A percentile compares a stretch with the other conserved stretches of the same genome.
Evolutionary conservation across 2,888 invertebrate species (phyloP).

Genomic region (Ophioninae sp.): DNA sequence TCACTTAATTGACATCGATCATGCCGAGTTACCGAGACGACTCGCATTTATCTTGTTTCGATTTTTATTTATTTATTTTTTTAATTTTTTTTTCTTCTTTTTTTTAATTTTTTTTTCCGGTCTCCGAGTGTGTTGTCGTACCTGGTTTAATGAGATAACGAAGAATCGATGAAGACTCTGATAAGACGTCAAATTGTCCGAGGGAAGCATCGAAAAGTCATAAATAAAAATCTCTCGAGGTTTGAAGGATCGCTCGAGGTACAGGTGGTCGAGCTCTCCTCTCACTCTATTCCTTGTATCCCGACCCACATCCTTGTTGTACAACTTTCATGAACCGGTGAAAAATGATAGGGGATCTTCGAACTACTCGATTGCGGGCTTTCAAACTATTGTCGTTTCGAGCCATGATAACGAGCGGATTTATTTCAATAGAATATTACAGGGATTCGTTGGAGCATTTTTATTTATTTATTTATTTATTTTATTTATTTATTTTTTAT

Average conservation of each 20-base stretch:
- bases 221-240: constrained; percentile 19
- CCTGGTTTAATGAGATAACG: constrained; percentile 24
- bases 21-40: constrained; percentile 37
- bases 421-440: no score
- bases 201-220: constrained; percentile 19
- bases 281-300: background rate
- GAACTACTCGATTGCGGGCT: background rate
- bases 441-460: no score
- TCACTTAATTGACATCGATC: constrained; percentile 62
- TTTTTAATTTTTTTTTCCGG: background rate
- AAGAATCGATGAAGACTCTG: constrained; percentile 16
- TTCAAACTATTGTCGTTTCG: background rate
- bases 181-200: constrained; percentile 29
- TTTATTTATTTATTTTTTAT: no score
- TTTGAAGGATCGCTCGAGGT: background rate
- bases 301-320: constrained; percentile 13
- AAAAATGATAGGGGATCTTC: constrained; percentile 13
- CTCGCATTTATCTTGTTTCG: constrained; percentile 24
- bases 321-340: constrained; percentile 5
- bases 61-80: constrained; percentile 13
- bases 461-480: no score
- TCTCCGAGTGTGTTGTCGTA: constrained; percentile 6
- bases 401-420: no score
- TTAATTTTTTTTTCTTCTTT: constrained; percentile 1
- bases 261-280: constrained; percentile 24